phyloP scores from a whole-genome alignment of 1,140 invertebrate genomes.

The Calycopis cecrops region DNA sequence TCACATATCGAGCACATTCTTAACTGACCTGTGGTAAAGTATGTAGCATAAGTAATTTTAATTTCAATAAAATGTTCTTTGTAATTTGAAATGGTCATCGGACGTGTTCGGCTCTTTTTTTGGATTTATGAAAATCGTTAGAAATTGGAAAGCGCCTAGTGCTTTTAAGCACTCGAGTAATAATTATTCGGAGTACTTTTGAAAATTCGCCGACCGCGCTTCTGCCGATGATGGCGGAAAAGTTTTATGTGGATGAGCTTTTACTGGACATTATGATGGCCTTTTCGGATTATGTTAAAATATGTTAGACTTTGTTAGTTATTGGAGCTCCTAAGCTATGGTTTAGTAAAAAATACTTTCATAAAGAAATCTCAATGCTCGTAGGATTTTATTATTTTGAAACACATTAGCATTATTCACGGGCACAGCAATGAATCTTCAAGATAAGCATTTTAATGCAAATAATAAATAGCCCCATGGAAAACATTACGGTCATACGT shows the following conservation, averaged over 20 bases:
- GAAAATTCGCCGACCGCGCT: conserved; percentile 21
- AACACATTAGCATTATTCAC: conserved; percentile 53
- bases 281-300: too few relatives aligned
- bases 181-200: conserved; percentile 28
- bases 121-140: conserved; percentile 8
- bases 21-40: too few relatives aligned
- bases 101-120: conserved; percentile 6
- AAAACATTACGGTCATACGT: conserved; percentile 47
- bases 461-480: conserved; percentile 41
- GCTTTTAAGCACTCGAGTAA: conserved; percentile 34
- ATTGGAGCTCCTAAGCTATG: too few relatives aligned
- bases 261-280: too few relatives aligned
- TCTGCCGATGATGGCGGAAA: not conserved
- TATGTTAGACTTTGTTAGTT: too few relatives aligned
- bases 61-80: not conserved
- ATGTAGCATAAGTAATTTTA: too few relatives aligned
- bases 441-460: conserved; percentile 53
- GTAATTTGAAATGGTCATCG: conserved; percentile 7
- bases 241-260: not conserved
- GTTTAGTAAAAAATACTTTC: too few relatives aligned
- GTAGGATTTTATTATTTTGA: too few relatives aligned
- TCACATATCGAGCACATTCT: too few relatives aligned
- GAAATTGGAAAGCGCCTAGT: conserved; percentile 29
- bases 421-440: conserved; percentile 47
- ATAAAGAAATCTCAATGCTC: too few relatives aligned